Percentiles rank a stretch among this genome's conserved stretches.
Conservation (phyloP, 2,113 vertebrate genomes). For the Phocoena phocoena region DNA sequence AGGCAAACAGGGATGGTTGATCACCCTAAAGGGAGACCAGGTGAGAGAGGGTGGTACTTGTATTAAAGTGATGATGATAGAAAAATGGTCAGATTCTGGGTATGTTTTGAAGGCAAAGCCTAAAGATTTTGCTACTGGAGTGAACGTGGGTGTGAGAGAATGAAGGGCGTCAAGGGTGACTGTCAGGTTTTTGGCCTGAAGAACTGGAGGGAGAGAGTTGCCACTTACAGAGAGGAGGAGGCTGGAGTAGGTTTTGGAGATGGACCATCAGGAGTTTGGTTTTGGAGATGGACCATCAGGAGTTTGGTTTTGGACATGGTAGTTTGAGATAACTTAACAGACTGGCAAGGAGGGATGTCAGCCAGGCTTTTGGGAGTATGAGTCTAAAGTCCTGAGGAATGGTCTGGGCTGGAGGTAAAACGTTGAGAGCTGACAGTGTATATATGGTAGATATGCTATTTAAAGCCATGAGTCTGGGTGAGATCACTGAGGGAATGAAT, state of each 20-base stretch:
- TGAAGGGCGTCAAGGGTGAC: background rate
- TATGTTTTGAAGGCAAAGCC: constrained; percentile 21
- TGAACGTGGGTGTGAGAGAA: background rate
- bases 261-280: background rate
- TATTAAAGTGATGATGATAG: background rate
- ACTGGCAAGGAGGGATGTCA: background rate
- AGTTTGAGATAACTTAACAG: background rate
- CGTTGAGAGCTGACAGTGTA: background rate
- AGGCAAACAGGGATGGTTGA: background rate
- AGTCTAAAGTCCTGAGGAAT: background rate
- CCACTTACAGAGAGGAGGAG: background rate
- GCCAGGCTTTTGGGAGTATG: background rate
- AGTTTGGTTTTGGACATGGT: background rate
- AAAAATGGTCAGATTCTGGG: background rate
- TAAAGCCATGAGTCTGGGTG: background rate
- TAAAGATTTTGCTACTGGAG: background rate
- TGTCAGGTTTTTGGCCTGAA: background rate
- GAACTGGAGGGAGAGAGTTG: background rate
- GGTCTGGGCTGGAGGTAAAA: background rate
- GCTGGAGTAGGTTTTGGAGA: background rate
- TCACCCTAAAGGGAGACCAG: background rate
- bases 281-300: background rate
- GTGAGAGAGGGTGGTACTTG: background rate
- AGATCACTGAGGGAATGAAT: background rate
- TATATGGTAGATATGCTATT: background rate